These are phyloP conservation scores for Chrysemys picta DNA, from an alignment of 2,113 vertebrate species.

Conservation along the genomic window DNA sequence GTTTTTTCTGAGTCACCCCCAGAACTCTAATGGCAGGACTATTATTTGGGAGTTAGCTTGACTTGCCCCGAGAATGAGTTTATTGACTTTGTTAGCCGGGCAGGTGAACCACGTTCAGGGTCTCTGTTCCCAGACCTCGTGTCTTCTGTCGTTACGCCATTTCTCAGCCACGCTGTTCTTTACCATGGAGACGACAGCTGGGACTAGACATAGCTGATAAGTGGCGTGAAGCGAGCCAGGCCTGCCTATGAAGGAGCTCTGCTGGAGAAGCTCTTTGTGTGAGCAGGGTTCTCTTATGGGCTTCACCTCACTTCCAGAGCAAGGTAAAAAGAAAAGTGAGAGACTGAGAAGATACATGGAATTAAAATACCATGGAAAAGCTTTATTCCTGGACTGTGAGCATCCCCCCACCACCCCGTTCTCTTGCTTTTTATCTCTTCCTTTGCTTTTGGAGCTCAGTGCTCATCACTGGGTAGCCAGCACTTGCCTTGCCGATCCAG, in stretches of 20 bases:
- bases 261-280: neutral
- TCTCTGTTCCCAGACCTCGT: constrained; percentile 17
- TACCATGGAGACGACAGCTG: neutral
- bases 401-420: neutral
- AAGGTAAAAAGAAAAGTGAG: neutral
- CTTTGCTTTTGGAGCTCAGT: constrained; percentile 23
- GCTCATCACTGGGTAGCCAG: constrained; percentile 15
- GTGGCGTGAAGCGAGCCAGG: constrained; percentile 44
- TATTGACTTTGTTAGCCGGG: constrained; percentile 41
- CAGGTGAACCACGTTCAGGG: fast-evolving
- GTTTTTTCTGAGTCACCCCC: constrained; percentile 48
- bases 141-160: constrained; percentile 3
- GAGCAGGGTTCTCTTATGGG: too few species aligned
- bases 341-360: constrained; percentile 35
- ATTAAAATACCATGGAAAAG: neutral
- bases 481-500: neutral
- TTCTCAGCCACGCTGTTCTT: constrained; percentile 6
- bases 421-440: neutral
- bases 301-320: neutral
- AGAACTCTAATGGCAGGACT: neutral
- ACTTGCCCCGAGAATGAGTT: constrained; percentile 19
- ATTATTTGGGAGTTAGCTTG: constrained; percentile 26
- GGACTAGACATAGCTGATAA: constrained; percentile 26
- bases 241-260: neutral
- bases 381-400: neutral